phyloP scores from a whole-genome alignment of 2,888 invertebrate species.

The Trissolcus brochymenae region DNA sequence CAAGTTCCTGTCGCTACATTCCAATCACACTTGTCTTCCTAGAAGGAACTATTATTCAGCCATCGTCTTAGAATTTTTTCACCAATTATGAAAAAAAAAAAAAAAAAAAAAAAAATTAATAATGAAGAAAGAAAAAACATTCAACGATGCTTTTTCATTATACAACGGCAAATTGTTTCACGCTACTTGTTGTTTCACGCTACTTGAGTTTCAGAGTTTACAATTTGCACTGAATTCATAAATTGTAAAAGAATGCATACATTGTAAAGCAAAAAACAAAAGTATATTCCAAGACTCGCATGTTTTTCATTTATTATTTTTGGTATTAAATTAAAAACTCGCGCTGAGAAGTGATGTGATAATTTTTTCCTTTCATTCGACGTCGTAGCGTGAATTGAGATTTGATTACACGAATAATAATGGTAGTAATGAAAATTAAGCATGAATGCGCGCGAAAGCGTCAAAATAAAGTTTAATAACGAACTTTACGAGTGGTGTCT shows the following conservation, averaged over 20 bases:
- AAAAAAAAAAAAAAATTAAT: not conserved
- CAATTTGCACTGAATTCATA: not conserved
- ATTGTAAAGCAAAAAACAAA: too few species aligned
- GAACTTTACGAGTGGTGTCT: slow-evolving; percentile 32
- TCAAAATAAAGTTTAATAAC: slow-evolving; percentile 37
- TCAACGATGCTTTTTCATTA: not conserved
- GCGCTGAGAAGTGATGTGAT: not conserved
- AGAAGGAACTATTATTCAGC: slow-evolving; percentile 17
- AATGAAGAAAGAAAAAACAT: not conserved
- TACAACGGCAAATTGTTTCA: not conserved
- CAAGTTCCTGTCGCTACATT: slow-evolving; percentile 14
- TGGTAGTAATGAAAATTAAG: slow-evolving; percentile 17
- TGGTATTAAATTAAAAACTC: not conserved
- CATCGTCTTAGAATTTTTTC: too few species aligned
- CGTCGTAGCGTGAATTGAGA: slow-evolving; percentile 13
- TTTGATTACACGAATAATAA: slow-evolving; percentile 33
- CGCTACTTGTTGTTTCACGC: not conserved
- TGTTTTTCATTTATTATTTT: too few species aligned
- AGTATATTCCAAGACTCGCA: too few species aligned
- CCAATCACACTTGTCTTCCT: slow-evolving; percentile 4
- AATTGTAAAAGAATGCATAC: not conserved
- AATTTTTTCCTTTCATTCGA: slow-evolving; percentile 7
- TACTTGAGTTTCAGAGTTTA: not conserved
- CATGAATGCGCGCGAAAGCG: slow-evolving; percentile 22
- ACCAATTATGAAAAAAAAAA: too few species aligned